Evolutionary conservation across 2,888 invertebrate species (phyloP).

Genomic region (Nomada ruficornis): DNA sequence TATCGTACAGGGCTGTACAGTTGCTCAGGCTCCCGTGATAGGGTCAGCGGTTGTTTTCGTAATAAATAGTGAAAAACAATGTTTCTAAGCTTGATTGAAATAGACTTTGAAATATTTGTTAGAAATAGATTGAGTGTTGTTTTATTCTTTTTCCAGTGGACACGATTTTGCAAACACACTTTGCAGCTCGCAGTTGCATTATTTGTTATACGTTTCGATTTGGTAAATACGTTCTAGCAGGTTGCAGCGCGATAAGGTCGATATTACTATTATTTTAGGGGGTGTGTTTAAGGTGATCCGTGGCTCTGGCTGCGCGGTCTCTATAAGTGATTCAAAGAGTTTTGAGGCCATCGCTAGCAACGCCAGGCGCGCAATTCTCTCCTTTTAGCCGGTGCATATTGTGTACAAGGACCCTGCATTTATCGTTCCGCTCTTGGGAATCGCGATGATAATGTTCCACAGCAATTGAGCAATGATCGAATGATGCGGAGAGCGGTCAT

Average conservation of each 20-base stretch:
- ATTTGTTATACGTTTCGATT: no score
- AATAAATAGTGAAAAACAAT: no score
- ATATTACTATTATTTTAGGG: not conserved
- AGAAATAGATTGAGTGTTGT: no score
- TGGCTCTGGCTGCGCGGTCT: not conserved
- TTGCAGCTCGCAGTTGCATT: not conserved
- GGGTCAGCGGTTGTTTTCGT: no score
- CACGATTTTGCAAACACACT: no score
- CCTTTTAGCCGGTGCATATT: conserved; percentile 25
- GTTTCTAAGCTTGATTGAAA: no score
- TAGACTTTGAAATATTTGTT: no score
- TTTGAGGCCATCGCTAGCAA: conserved; percentile 1
- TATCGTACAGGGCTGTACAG: no score
- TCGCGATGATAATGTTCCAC: conserved; percentile 56
- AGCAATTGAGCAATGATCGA: conserved; percentile 58
- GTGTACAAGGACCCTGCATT: conserved; percentile 40
- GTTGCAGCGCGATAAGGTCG: not conserved
- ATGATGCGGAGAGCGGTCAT: conserved; percentile 49
- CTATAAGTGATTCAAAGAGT: not conserved
- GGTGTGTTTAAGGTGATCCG: not conserved
- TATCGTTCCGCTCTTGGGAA: conserved; percentile 54
- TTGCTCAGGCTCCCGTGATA: no score
- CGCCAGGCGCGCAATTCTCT: conserved; percentile 20
- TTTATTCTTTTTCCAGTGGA: no score
- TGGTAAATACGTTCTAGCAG: not conserved